Conservation (phyloP, 2,888 invertebrate species). For the Callinectes sapidus region DNA sequence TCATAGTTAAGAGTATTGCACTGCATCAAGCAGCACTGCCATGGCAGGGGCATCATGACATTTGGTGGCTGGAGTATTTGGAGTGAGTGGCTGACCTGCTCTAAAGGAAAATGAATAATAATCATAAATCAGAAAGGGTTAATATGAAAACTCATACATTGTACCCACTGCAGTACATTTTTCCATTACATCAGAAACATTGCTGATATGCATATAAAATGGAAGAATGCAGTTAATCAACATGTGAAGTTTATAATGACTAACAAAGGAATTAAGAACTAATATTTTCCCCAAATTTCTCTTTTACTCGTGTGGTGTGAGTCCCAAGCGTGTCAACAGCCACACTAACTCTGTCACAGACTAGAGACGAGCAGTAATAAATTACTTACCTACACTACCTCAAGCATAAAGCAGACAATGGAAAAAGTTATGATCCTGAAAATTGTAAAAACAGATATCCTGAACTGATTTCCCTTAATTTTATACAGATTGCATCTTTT, state of each 20-base stretch:
- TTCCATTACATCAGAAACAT: slow-evolving; percentile 66
- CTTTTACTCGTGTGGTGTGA: slow-evolving; percentile 5
- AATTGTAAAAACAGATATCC: slow-evolving; percentile 51
- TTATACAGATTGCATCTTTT: neutral
- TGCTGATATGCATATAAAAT: slow-evolving; percentile 70
- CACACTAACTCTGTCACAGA: slow-evolving; percentile 40
- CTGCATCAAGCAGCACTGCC: too few relatives aligned
- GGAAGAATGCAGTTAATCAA: slow-evolving; percentile 69
- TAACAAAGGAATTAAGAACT: slow-evolving; percentile 57
- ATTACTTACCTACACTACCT: slow-evolving; percentile 60
- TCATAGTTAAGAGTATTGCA: too few relatives aligned
- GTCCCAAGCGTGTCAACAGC: slow-evolving; percentile 34
- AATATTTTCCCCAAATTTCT: slow-evolving; percentile 29
- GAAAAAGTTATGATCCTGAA: slow-evolving; percentile 46
- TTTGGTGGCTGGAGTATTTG: neutral
- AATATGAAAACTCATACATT: slow-evolving; percentile 5
- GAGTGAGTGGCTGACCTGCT: neutral
- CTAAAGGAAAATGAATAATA: neutral
- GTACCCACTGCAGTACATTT: slow-evolving; percentile 63
- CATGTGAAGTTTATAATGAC: slow-evolving; percentile 54
- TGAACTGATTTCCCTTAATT: slow-evolving; percentile 37
- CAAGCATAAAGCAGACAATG: slow-evolving; percentile 61
- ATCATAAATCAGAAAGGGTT: neutral
- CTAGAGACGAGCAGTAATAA: slow-evolving; percentile 58
- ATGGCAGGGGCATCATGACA: neutral